These are phyloP conservation scores for Caenorhabditis sp. DNA, from an alignment of 2,888 invertebrate species.

Conservation along the genomic window DNA sequence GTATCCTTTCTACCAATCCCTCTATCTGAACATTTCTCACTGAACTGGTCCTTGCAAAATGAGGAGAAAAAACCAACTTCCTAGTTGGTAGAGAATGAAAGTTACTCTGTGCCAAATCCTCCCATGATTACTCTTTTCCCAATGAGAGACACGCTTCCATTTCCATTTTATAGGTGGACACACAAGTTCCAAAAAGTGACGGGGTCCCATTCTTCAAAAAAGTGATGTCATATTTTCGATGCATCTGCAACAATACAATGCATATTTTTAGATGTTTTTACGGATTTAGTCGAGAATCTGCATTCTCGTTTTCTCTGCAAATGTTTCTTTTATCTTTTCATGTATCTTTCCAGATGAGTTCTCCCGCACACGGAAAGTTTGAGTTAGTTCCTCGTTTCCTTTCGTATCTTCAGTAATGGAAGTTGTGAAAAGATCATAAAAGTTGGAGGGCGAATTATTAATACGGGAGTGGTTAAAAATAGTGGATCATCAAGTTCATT, in stretches of 20 bases:
- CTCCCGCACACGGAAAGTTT: neutral
- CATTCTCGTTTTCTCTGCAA: neutral
- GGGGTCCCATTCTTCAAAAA: neutral
- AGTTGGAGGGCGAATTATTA: conserved; percentile 15
- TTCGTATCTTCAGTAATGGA: neutral
- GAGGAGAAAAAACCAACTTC: conserved; percentile 12
- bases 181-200: conserved; percentile 6
- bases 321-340: neutral
- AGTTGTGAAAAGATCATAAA: neutral
- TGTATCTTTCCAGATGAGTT: conserved; percentile 34
- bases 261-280: conserved; percentile 9
- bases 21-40: neutral
- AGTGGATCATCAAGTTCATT: conserved; percentile 34
- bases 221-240: conserved; percentile 6
- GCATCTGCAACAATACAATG: neutral
- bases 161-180: conserved; percentile 13
- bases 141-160: conserved; percentile 1
- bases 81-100: neutral
- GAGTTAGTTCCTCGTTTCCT: conserved; percentile 12
- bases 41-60: neutral
- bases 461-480: neutral
- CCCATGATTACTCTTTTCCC: conserved; percentile 8
- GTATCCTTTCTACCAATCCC: no score
- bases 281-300: neutral
- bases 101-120: neutral